Percentiles rank a stretch among this genome's conserved stretches.
phyloP scores from a whole-genome alignment of 2,113 vertebrate species.

The Lophius piscatorius region DNA sequence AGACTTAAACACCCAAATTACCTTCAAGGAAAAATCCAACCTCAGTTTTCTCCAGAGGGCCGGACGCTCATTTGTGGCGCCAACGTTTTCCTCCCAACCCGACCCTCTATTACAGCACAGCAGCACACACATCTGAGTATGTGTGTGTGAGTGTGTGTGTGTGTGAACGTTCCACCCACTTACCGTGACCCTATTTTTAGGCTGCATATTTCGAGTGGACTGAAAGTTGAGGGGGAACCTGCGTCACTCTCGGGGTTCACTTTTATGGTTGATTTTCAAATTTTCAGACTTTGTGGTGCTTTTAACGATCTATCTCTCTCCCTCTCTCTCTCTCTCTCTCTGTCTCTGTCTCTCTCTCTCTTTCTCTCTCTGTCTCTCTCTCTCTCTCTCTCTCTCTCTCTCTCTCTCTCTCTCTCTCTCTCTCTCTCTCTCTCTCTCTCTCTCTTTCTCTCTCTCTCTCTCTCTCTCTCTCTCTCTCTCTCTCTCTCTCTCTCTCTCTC shows the following conservation, averaged over 20 bases:
- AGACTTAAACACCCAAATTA: slow-evolving; percentile 29
- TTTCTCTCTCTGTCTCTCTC: background rate
- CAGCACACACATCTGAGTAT: too few relatives aligned
- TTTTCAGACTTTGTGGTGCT: too few relatives aligned
- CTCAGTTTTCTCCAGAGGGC: slow-evolving; percentile 11
- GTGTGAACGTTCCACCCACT: too few relatives aligned
- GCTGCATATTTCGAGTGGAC: too few relatives aligned
- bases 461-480: background rate
- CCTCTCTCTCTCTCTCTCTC: background rate
- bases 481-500: too few relatives aligned
- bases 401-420: background rate
- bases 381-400: background rate
- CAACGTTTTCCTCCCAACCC: slow-evolving; percentile 12
- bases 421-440: background rate
- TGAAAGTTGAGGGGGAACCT: too few relatives aligned
- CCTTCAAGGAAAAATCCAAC: slow-evolving; percentile 31
- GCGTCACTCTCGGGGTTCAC: too few relatives aligned
- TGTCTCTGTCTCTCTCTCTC: background rate
- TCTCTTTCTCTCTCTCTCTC: background rate
- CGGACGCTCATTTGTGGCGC: slow-evolving; percentile 30
- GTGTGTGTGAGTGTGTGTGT: too few relatives aligned
- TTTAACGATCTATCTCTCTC: slow-evolving; percentile 16
- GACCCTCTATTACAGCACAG: background rate
- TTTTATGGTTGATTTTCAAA: too few relatives aligned
- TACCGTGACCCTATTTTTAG: too few relatives aligned